Conservation (phyloP, 2,888 invertebrate genomes). For the Marronus borbonicus region DNA sequence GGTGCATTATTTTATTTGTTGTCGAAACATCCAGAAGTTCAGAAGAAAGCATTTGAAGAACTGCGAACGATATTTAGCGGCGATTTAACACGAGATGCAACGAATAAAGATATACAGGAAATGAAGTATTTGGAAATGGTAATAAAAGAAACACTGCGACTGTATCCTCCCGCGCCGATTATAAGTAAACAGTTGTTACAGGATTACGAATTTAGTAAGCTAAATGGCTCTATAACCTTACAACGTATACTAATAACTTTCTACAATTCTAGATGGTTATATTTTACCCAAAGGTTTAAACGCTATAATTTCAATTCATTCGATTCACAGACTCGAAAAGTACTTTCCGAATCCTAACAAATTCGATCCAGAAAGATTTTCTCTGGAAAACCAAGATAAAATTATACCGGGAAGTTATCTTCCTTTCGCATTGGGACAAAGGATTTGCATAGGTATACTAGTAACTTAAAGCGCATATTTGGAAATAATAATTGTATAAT, state of each 20-base stretch:
- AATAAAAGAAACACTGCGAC: constrained; percentile 72
- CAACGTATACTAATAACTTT: not conserved
- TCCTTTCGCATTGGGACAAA: constrained; percentile 65
- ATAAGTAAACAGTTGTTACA: constrained; percentile 69
- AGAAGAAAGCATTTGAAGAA: constrained; percentile 67
- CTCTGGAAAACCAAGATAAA: constrained; percentile 60
- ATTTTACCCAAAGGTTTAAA: constrained; percentile 51
- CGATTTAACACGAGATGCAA: constrained; percentile 54
- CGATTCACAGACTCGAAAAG: constrained; percentile 68
- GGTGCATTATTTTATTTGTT: constrained; percentile 69
- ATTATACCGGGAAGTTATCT: constrained; percentile 63
- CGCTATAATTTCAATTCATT: constrained; percentile 46
- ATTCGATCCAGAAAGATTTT: constrained; percentile 66
- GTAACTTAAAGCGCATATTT: not conserved
- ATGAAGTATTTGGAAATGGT: constrained; percentile 74
- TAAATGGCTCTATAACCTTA: not conserved
- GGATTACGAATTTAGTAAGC: constrained; percentile 65
- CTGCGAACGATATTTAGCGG: constrained; percentile 64
- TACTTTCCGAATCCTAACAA: constrained; percentile 68
- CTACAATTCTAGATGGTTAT: constrained; percentile 38
- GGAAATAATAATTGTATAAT: not conserved
- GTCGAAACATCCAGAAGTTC: constrained; percentile 68
- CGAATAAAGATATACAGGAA: constrained; percentile 68
- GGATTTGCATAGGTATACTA: constrained; percentile 60
- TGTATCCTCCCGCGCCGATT: constrained; percentile 73